Evolutionary conservation across 2,888 invertebrate species (phyloP).

Genomic region (Ryuthela nishihirai): DNA sequence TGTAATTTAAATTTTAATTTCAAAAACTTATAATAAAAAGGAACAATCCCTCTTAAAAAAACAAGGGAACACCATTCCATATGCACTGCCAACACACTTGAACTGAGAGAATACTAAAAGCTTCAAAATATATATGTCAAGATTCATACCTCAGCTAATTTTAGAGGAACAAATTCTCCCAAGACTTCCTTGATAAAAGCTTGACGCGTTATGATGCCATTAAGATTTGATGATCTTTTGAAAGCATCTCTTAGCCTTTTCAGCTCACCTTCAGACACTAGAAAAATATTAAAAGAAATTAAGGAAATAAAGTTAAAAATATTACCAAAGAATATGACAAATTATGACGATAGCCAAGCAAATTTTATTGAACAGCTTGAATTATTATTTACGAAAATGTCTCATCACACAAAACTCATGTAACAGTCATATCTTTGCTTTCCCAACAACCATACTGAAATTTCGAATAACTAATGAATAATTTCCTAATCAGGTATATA

Average conservation of each 20-base stretch:
- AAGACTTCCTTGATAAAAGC: slow-evolving; percentile 79
- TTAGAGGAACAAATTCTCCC: slow-evolving; percentile 76
- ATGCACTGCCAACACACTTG: no score
- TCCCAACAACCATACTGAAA: no score
- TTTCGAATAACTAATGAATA: no score
- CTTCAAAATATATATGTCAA: background rate
- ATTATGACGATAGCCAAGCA: background rate
- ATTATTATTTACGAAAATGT: background rate
- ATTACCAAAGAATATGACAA: background rate
- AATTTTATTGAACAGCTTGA: background rate
- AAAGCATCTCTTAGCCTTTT: slow-evolving; percentile 82
- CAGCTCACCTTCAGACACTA: slow-evolving; percentile 78
- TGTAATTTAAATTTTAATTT: no score
- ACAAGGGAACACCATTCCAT: no score
- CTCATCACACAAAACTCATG: background rate
- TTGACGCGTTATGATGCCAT: slow-evolving; percentile 62
- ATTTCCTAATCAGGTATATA: no score
- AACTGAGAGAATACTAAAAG: no score
- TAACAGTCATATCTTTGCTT: no score
- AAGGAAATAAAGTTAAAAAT: slow-evolving; percentile 27
- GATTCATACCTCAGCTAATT: slow-evolving; percentile 65
- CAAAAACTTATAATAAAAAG: no score
- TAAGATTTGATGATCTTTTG: slow-evolving; percentile 71
- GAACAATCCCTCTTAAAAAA: no score
- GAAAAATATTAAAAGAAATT: slow-evolving; percentile 45